These are phyloP conservation scores for Macrotis lagotis DNA, from an alignment of 2,113 vertebrate species.

Conservation along the genomic window DNA sequence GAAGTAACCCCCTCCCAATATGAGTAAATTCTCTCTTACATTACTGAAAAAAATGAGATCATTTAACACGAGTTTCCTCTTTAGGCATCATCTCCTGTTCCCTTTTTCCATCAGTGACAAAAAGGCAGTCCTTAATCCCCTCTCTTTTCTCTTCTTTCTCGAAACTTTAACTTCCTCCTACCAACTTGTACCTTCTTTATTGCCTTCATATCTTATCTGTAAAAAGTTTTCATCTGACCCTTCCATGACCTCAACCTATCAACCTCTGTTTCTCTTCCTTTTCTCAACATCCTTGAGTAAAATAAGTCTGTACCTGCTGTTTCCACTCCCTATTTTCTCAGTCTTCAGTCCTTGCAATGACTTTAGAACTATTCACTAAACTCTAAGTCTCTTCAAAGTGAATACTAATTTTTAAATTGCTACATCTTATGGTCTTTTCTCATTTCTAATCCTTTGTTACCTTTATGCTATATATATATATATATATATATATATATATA, in stretches of 20 bases:
- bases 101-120: background rate
- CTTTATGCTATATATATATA: background rate
- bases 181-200: background rate
- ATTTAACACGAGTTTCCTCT: background rate
- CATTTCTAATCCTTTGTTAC: background rate
- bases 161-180: background rate
- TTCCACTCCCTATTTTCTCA: too few relatives aligned
- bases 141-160: background rate
- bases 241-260: background rate
- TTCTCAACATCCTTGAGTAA: background rate
- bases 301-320: too few relatives aligned
- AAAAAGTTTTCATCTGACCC: background rate
- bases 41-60: background rate
- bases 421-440: background rate
- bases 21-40: background rate
- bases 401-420: background rate
- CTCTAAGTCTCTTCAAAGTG: background rate
- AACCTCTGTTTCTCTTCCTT: background rate
- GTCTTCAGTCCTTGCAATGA: background rate
- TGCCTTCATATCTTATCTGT: background rate
- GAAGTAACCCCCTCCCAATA: background rate
- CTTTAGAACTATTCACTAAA: background rate
- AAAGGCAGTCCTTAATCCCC: background rate
- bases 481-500: too few relatives aligned
- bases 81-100: background rate